Percentiles rank a stretch among this genome's conserved stretches.
These are phyloP conservation scores for Sminthurides aquaticus DNA, from an alignment of 2,888 invertebrate species.

Conservation along the genomic window DNA sequence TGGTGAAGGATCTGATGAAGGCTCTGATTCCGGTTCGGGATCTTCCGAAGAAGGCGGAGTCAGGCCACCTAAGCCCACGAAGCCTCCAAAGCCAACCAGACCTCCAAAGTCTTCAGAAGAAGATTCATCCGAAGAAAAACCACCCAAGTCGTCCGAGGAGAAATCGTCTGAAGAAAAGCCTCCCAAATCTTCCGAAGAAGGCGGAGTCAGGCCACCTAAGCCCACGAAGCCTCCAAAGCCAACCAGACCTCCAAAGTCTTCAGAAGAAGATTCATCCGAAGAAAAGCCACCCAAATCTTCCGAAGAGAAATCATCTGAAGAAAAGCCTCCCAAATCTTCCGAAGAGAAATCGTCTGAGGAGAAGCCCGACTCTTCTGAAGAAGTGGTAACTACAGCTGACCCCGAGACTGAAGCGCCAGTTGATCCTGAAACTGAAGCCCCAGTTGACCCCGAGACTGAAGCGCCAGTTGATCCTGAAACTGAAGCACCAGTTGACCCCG, in stretches of 20 bases:
- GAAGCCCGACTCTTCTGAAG: too few relatives aligned
- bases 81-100: background rate
- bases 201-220: background rate
- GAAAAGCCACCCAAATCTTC: too few relatives aligned
- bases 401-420: conserved; percentile 5
- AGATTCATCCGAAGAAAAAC: too few relatives aligned
- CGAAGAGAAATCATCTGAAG: too few relatives aligned
- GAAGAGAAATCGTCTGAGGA: too few relatives aligned
- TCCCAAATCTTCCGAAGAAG: background rate
- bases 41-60: background rate
- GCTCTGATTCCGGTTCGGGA: background rate
- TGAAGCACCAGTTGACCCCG: background rate
- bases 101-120: too few relatives aligned
- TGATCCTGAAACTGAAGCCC: conserved; percentile 1
- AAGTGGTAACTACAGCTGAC: too few relatives aligned
- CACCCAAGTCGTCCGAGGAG: too few relatives aligned
- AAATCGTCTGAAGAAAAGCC: too few relatives aligned
- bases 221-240: background rate
- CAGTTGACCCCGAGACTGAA: conserved; percentile 1
- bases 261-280: background rate
- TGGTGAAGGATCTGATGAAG: background rate
- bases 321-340: background rate
- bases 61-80: background rate
- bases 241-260: background rate
- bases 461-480: background rate